phyloP scores from a whole-genome alignment of 2,888 invertebrate species.

The Hirtodrosophila histrioides region DNA sequence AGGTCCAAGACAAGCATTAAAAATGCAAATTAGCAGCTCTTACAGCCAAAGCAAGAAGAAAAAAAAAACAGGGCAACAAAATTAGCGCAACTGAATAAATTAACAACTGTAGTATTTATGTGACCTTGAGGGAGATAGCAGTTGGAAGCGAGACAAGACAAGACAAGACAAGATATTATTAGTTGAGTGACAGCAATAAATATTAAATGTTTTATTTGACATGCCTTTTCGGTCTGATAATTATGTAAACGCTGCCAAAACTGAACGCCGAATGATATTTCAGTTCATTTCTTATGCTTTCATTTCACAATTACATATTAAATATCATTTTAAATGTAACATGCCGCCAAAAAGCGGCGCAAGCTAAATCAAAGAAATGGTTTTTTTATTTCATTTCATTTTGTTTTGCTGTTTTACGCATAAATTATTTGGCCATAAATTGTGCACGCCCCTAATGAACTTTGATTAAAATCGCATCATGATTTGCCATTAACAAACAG shows the following conservation, averaged over 20 bases:
- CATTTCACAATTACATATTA: constrained; percentile 68
- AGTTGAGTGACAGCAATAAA: constrained; percentile 50
- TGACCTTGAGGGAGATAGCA: constrained; percentile 68
- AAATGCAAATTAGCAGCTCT: constrained; percentile 61
- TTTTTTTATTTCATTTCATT: constrained; percentile 34
- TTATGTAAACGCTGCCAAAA: constrained; percentile 56
- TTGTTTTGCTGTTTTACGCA: constrained; percentile 68
- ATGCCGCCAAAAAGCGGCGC: constrained; percentile 28
- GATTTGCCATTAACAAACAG: constrained; percentile 21
- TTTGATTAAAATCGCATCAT: constrained; percentile 61
- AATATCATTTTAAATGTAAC: constrained; percentile 66
- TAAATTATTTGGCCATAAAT: constrained; percentile 64
- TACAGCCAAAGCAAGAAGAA: constrained; percentile 30
- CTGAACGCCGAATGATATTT: constrained; percentile 3
- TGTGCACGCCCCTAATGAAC: constrained; percentile 62
- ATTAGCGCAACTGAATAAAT: constrained; percentile 78
- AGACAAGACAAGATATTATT: constrained; percentile 9
- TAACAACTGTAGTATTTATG: constrained; percentile 65
- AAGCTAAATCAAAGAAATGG: constrained; percentile 1
- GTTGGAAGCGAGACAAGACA: background rate
- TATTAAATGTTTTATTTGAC: constrained; percentile 23
- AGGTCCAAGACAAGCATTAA: constrained; percentile 28
- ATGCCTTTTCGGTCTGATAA: constrained; percentile 43
- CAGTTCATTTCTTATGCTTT: constrained; percentile 31
- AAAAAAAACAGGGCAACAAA: constrained; percentile 49